Evolutionary conservation across 2,888 invertebrate genomes (phyloP).

Genomic region (Melangyna quadrimaculata): DNA sequence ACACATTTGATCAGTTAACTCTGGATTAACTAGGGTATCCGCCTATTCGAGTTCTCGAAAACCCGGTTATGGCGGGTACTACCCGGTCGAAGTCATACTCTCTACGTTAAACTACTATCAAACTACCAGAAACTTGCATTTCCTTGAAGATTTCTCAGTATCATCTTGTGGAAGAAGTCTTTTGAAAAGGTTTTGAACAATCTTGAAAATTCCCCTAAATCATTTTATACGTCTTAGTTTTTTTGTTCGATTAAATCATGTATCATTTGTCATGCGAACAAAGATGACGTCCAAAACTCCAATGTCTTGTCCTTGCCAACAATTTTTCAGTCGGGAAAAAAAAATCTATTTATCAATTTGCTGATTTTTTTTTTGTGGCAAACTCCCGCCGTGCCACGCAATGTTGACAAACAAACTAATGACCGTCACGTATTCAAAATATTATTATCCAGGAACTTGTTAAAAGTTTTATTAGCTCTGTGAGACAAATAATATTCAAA

Average conservation of each 20-base stretch:
- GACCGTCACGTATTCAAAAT: constrained; percentile 53
- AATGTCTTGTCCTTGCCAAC: not conserved
- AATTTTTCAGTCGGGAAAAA: not conserved
- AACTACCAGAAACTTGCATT: too few relatives aligned
- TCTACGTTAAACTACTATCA: too few relatives aligned
- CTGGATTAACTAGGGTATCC: too few relatives aligned
- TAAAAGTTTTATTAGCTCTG: constrained; percentile 56
- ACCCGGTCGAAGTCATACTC: too few relatives aligned
- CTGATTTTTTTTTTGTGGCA: not conserved
- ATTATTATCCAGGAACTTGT: constrained; percentile 59
- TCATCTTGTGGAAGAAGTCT: too few relatives aligned
- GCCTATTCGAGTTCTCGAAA: too few relatives aligned
- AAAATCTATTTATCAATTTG: not conserved
- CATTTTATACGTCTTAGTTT: not conserved
- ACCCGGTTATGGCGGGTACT: too few relatives aligned
- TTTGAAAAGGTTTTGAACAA: too few relatives aligned
- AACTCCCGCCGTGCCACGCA: not conserved
- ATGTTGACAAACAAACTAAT: constrained; percentile 50
- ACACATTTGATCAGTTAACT: too few relatives aligned
- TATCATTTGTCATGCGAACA: not conserved
- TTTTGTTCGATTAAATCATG: not conserved
- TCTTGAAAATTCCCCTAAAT: not conserved
- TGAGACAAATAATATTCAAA: constrained; percentile 58
- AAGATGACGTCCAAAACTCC: not conserved
- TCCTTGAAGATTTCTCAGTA: too few relatives aligned